phyloP scores from a whole-genome alignment of 2,888 invertebrate genomes.

The Stomorhina lunata region DNA sequence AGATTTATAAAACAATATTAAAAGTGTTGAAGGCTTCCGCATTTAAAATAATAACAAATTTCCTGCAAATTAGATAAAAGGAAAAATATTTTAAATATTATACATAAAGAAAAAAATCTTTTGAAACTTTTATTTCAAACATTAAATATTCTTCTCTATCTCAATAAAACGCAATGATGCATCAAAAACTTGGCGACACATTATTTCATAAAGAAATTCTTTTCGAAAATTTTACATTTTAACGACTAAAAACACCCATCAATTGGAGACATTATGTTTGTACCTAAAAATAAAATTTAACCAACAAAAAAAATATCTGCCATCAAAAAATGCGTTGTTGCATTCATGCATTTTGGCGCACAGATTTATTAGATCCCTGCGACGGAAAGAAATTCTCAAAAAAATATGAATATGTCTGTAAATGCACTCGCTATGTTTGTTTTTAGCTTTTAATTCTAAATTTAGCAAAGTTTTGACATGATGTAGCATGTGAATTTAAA shows the following conservation, averaged over 20 bases:
- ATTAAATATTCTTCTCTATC: constrained; percentile 4
- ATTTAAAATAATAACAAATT: too few species aligned
- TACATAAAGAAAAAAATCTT: too few species aligned
- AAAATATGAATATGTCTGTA: too few species aligned
- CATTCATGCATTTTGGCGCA: constrained; percentile 36
- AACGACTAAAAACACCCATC: not conserved
- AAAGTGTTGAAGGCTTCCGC: too few species aligned
- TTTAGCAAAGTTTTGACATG: constrained; percentile 48
- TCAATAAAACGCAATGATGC: not conserved
- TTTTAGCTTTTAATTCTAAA: constrained; percentile 29
- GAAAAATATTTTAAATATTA: too few species aligned
- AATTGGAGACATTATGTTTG: not conserved
- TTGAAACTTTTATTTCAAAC: too few species aligned
- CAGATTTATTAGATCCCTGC: not conserved
- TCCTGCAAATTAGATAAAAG: too few species aligned
- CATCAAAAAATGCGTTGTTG: constrained; percentile 52
- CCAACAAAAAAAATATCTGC: not conserved
- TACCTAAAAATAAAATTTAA: not conserved
- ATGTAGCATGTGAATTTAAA: constrained; percentile 2
- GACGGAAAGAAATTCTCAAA: not conserved
- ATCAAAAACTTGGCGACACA: constrained; percentile 30
- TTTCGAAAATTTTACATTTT: not conserved
- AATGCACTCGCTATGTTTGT: not conserved
- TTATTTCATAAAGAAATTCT: not conserved
- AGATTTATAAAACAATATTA: too few species aligned